These are phyloP conservation scores for Microvelia longipes DNA, from an alignment of 1,140 invertebrate genomes.

Conservation along the genomic window DNA sequence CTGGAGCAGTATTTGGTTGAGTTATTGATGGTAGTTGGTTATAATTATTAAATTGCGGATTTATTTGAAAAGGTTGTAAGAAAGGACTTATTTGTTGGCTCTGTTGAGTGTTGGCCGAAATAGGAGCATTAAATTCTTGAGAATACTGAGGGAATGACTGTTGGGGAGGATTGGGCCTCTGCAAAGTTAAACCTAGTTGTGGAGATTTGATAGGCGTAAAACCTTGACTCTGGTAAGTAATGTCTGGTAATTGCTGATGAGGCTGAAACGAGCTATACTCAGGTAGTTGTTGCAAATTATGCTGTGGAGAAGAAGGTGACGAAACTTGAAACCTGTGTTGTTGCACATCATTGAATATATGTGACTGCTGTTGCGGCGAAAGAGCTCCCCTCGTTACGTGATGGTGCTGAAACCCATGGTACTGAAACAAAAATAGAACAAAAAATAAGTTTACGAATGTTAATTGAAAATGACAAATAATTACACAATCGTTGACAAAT, in stretches of 20 bases:
- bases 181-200: not conserved
- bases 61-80: not conserved
- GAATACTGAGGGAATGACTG: not conserved
- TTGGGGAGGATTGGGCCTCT: not conserved
- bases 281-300: not conserved
- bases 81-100: not conserved
- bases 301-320: not conserved
- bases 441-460: not conserved
- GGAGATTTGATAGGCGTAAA: conserved; percentile 1
- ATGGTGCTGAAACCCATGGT: conserved; percentile 15
- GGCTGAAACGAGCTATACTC: conserved; percentile 3
- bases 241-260: not conserved
- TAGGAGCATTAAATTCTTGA: not conserved
- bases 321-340: conserved; percentile 19
- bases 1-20: not conserved
- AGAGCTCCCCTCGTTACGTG: conserved; percentile 15
- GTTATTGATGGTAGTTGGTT: not conserved
- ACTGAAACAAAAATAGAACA: conserved; percentile 22
- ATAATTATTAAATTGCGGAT: not conserved
- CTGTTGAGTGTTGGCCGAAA: not conserved
- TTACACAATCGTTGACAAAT: too few species aligned
- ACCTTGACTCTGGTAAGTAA: conserved; percentile 6
- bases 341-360: conserved; percentile 25
- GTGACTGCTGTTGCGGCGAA: conserved; percentile 23
- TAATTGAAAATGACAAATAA: too few species aligned